phyloP scores from a whole-genome alignment of 2,888 invertebrate species.

The Octonoba sinensis region DNA sequence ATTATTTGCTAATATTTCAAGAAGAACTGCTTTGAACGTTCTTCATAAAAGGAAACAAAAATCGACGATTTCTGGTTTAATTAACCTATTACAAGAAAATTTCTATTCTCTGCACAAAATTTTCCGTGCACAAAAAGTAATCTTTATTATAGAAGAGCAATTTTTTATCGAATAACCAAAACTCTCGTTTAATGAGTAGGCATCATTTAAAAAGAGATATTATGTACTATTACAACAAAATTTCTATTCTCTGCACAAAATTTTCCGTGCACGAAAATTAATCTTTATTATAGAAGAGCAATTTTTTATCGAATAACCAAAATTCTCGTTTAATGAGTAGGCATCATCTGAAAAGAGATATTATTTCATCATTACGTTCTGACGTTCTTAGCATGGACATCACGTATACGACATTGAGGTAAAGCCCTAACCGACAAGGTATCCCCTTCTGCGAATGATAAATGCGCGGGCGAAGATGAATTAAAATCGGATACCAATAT shows the following conservation, averaged over 20 bases:
- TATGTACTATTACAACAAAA: background rate
- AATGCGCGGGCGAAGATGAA: constrained; percentile 34
- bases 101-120: too few species aligned
- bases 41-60: too few species aligned
- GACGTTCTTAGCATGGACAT: constrained; percentile 1
- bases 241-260: too few species aligned
- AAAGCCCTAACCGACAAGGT: constrained; percentile 4
- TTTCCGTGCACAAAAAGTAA: too few species aligned
- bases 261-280: too few species aligned
- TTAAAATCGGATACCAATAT: constrained; percentile 34
- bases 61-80: too few species aligned
- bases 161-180: constrained; percentile 15
- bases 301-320: constrained; percentile 11
- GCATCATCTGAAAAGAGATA: constrained; percentile 28
- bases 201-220: constrained; percentile 31
- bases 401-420: constrained; percentile 42
- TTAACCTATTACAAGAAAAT: too few species aligned
- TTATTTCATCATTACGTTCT: constrained; percentile 28
- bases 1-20: too few species aligned
- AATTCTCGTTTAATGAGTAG: constrained; percentile 32
- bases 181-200: constrained; percentile 28
- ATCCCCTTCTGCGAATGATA: constrained; percentile 15
- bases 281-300: too few species aligned
- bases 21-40: too few species aligned
- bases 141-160: too few species aligned